Evolutionary conservation across 2,888 invertebrate genomes (phyloP).

Genomic region (Ptychoptera contaminata): DNA sequence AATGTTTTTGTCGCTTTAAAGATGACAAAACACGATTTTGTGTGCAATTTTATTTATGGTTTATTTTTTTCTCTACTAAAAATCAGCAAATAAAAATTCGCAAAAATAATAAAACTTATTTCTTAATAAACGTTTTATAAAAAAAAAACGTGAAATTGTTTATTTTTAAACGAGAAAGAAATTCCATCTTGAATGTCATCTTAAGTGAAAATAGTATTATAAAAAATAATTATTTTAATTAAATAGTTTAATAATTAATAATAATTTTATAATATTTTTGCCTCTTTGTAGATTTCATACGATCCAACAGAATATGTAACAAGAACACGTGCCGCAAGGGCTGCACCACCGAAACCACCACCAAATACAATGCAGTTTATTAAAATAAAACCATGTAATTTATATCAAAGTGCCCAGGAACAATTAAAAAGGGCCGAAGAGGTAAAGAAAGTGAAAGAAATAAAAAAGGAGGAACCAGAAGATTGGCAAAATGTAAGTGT

Average conservation of each 20-base stretch:
- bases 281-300: constrained; percentile 28
- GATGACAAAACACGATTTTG: too few relatives aligned
- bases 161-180: too few relatives aligned
- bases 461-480: constrained; percentile 67
- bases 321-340: constrained; percentile 43
- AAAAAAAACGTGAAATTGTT: too few relatives aligned
- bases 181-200: too few relatives aligned
- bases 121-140: too few relatives aligned
- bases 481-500: constrained; percentile 82
- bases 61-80: too few relatives aligned
- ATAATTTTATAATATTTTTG: constrained; percentile 5
- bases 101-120: too few relatives aligned
- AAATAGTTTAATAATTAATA: neutral
- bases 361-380: constrained; percentile 80
- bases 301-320: constrained; percentile 30
- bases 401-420: constrained; percentile 71
- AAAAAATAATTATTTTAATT: too few relatives aligned
- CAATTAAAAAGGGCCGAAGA: constrained; percentile 73
- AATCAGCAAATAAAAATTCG: too few relatives aligned
- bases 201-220: too few relatives aligned
- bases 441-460: constrained; percentile 66
- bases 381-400: constrained; percentile 73
- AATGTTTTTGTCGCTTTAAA: too few relatives aligned
- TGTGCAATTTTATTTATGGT: too few relatives aligned
- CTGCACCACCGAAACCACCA: constrained; percentile 68